A percentile compares a stretch with the other conserved stretches of the same genome.
Evolutionary conservation across 2,797 vertebrate genomes (phyloP).

Genomic region (Bovichtus variegatus): DNA sequence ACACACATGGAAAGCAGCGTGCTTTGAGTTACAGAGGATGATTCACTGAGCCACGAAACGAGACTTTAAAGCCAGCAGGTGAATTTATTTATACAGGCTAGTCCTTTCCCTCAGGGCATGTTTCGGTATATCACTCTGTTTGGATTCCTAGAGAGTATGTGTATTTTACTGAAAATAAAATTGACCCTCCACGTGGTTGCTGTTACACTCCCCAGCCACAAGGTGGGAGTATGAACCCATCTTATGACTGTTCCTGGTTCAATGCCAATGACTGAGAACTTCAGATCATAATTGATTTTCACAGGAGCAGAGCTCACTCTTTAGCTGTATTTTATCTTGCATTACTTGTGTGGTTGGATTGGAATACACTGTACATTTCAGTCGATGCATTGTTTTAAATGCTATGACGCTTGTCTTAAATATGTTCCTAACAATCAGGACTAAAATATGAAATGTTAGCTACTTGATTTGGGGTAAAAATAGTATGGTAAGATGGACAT

Average conservation of each 20-base stretch:
- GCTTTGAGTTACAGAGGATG: constrained; percentile 31
- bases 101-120: constrained; percentile 18
- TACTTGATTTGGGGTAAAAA: neutral
- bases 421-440: neutral
- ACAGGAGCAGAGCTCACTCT: constrained; percentile 1
- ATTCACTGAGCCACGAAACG: constrained; percentile 9
- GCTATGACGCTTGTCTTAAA: neutral
- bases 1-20: constrained; percentile 46
- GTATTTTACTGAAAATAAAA: constrained; percentile 22
- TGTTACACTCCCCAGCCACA: constrained; percentile 64
- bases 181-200: neutral
- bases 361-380: neutral
- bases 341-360: neutral
- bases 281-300: constrained; percentile 6
- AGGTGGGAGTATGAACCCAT: constrained; percentile 76
- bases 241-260: constrained; percentile 2
- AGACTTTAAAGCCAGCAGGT: constrained; percentile 16
- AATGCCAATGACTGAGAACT: neutral
- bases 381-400: neutral
- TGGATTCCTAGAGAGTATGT: constrained; percentile 14
- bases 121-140: constrained; percentile 35
- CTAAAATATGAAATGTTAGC: neutral
- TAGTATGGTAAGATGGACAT: neutral
- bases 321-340: neutral
- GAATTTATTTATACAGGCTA: constrained; percentile 7